Evolutionary conservation across 2,113 vertebrate genomes (phyloP), one percentile per base, ranked within the genome.

Genomic region (Podarcis cretensis): DNA sequence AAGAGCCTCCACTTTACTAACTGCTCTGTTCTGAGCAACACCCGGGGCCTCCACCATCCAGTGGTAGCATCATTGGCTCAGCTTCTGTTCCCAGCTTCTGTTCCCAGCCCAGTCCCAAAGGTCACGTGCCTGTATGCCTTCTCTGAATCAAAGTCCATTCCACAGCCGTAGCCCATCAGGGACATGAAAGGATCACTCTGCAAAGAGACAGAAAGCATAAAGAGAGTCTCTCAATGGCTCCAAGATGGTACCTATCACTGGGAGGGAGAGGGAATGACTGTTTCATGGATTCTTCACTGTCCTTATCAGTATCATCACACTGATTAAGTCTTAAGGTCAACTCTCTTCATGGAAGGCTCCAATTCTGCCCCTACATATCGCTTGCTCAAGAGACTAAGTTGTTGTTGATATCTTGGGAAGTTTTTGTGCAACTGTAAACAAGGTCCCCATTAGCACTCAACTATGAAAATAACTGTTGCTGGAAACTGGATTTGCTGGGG

Each of bases 71-170:
- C 73, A 30, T 4, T 5, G 59, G 59, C 18, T n/a, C 32, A 13
- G 2, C 73, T n/a, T 40, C 65, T 5, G 16, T 35, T 25, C 57
- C n/a, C 35, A 14, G 7, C 69, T n/a, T 40, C 65, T 5, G 16
- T 35, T 25, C 57, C n/a, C 35, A 14, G 7, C 69, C 74, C 1
- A 1, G 2, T 0, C 69, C 59, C 77, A 96, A 90, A 93, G 91
- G 87, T 27, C 12, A 86, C 94, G 94, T 79, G 98, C 98, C 98
- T 98, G 96, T 99, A 99, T 1, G 98, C 98, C 89, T 98, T 98
- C 79, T 98, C 98, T 0, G 98, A 99, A 90, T 99, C 98, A 43
- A 99, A 99, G 95, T 99, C 98, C 98, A 99, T 98, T 63, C 98
- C 97, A 54, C 97, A 97, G 89, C 98, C 98, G 0, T 98, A 97